A percentile compares a stretch with the other conserved stretches of the same genome.
Conservation (phyloP, 2,797 vertebrate species). For the Melanotaenia maccullochi region DNA sequence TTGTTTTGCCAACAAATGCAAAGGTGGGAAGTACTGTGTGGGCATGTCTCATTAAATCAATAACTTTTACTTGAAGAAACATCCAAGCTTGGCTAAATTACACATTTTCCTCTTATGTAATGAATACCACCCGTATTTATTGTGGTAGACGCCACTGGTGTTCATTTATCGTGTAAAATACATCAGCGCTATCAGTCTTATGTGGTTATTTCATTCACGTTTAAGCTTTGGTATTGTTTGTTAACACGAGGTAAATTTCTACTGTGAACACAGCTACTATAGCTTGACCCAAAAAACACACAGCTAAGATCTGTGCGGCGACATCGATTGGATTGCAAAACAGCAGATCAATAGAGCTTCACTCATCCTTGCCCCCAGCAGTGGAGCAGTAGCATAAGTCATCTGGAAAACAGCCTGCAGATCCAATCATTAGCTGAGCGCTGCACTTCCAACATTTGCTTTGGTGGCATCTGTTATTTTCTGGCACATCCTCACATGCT, state of each 20-base stretch:
- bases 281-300: slow-evolving; percentile 56
- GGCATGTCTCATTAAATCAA: slow-evolving; percentile 48
- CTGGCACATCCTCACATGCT: slow-evolving; percentile 52
- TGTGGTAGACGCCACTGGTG: slow-evolving; percentile 19
- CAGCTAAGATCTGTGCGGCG: slow-evolving; percentile 33
- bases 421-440: slow-evolving; percentile 67
- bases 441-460: slow-evolving; percentile 72
- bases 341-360: slow-evolving; percentile 67
- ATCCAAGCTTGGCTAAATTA: slow-evolving; percentile 19
- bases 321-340: slow-evolving; percentile 58
- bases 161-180: slow-evolving; percentile 40
- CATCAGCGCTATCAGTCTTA: slow-evolving; percentile 4
- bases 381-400: slow-evolving; percentile 67
- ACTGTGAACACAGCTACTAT: slow-evolving; percentile 19
- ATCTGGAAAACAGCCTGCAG: slow-evolving; percentile 68
- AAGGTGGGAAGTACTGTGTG: slow-evolving; percentile 20
- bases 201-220: slow-evolving; percentile 32
- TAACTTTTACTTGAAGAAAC: slow-evolving; percentile 40
- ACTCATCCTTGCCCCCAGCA: slow-evolving; percentile 63
- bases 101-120: slow-evolving; percentile 30
- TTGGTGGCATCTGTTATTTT: slow-evolving; percentile 75
- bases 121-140: slow-evolving; percentile 38
- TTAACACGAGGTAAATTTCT: slow-evolving; percentile 49
- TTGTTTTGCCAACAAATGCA: slow-evolving; percentile 36
- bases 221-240: slow-evolving; percentile 14